A percentile compares a stretch with the other conserved stretches of the same genome.
Evolutionary conservation across 2,113 vertebrate genomes (phyloP).

Genomic region (Turdus rufiventris): DNA sequence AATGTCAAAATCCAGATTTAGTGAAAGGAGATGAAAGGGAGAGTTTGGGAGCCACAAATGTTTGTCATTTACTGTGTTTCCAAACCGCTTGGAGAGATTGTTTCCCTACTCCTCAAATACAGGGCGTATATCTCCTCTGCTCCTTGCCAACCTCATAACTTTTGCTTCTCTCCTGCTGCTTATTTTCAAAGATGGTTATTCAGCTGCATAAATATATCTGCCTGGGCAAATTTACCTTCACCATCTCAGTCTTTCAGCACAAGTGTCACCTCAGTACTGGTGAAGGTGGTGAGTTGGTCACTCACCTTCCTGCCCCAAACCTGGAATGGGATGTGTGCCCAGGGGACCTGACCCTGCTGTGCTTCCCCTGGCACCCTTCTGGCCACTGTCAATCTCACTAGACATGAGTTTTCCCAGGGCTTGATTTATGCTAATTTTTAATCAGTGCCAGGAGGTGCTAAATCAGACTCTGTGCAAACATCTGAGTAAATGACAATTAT

Average conservation of each 20-base stretch:
- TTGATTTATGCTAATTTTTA: neutral
- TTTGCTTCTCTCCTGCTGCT: neutral
- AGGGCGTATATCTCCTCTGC: rapidly evolving
- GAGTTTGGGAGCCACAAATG: neutral
- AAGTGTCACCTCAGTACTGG: neutral
- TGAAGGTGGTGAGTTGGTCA: neutral
- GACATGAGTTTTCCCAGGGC: neutral
- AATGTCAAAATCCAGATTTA: neutral
- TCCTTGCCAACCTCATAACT: neutral
- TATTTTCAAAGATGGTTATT: neutral
- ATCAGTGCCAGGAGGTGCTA: neutral
- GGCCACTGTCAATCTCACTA: rapidly evolving
- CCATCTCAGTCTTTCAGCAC: neutral
- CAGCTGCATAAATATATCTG: neutral
- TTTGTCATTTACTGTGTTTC: neutral
- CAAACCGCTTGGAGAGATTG: neutral
- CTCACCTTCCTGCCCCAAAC: rapidly evolving
- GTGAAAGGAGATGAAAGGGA: neutral
- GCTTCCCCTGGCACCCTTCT: rapidly evolving
- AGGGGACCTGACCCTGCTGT: rapidly evolving
- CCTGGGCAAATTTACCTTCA: neutral
- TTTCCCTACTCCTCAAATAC: neutral
- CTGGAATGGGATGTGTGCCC: too few species aligned
- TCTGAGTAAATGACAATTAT: neutral
- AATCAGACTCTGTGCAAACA: neutral